A percentile compares a stretch with the other conserved stretches of the same genome.
These are phyloP conservation scores for Drosophila dunni DNA, from an alignment of 1,140 invertebrate species.

Conservation along the genomic window DNA sequence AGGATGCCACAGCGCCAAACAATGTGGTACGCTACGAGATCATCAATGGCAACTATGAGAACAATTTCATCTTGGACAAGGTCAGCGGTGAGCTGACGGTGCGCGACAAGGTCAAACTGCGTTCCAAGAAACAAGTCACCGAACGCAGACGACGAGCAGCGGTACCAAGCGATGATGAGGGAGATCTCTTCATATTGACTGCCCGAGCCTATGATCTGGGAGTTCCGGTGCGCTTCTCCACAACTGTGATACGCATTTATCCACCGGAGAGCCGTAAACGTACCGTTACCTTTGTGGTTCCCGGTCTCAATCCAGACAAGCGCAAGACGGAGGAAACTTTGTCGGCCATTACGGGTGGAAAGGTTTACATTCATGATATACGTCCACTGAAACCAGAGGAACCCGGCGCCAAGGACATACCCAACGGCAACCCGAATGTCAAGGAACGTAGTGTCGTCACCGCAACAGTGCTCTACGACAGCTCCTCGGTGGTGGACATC, in stretches of 20 bases:
- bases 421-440: slow-evolving; percentile 51
- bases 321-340: slow-evolving; percentile 89
- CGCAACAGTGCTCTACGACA: slow-evolving; percentile 89
- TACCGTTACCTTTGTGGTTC: slow-evolving; percentile 91
- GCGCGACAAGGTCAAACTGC: slow-evolving; percentile 66
- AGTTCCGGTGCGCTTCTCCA: slow-evolving; percentile 89
- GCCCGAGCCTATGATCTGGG: slow-evolving; percentile 92
- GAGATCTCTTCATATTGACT: slow-evolving; percentile 87
- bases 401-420: slow-evolving; percentile 69
- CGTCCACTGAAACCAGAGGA: slow-evolving; percentile 87
- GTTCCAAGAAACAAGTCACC: slow-evolving; percentile 79
- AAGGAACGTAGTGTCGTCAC: slow-evolving; percentile 89
- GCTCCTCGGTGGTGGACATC: slow-evolving; percentile 88
- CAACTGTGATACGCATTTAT: slow-evolving; percentile 88
- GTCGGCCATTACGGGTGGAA: slow-evolving; percentile 90
- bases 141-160: slow-evolving; percentile 73
- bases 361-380: slow-evolving; percentile 90
- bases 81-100: slow-evolving; percentile 89
- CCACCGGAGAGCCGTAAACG: slow-evolving; percentile 88
- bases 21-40: slow-evolving; percentile 94
- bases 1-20: slow-evolving; percentile 93
- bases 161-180: slow-evolving; percentile 73
- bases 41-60: slow-evolving; percentile 91
- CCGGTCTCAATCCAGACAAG: slow-evolving; percentile 89
- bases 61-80: slow-evolving; percentile 92